phyloP scores from a whole-genome alignment of 2,113 vertebrate species.

The Platycercus adscitus region DNA sequence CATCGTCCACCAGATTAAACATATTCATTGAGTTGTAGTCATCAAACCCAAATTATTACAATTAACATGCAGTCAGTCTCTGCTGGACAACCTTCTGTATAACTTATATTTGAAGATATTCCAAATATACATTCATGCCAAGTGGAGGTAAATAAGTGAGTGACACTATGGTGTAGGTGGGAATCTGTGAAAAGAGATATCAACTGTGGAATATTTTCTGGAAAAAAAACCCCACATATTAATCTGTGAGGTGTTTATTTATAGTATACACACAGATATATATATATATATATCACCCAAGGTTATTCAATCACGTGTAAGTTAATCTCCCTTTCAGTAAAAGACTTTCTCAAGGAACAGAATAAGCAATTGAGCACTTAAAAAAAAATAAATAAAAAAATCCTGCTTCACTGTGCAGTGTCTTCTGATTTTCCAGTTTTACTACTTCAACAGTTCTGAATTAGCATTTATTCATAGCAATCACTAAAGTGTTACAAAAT shows the following conservation, averaged over 20 bases:
- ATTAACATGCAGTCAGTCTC: neutral
- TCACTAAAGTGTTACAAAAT: neutral
- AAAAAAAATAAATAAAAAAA: neutral
- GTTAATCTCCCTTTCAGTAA: neutral
- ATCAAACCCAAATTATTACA: neutral
- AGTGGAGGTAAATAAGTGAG: constrained; percentile 49
- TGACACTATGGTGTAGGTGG: constrained; percentile 43
- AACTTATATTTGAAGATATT: neutral
- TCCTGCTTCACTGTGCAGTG: neutral
- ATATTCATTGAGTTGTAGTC: neutral
- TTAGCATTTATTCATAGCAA: constrained; percentile 16
- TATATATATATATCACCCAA: neutral
- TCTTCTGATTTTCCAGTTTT: constrained; percentile 34
- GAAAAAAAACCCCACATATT: constrained; percentile 6
- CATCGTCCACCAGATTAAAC: neutral
- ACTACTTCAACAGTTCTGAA: neutral
- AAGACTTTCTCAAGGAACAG: neutral
- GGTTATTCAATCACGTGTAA: constrained; percentile 24
- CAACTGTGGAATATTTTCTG: constrained; percentile 34
- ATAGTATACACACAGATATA: neutral
- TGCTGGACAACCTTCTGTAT: neutral
- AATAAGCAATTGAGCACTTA: neutral
- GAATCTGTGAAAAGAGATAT: constrained; percentile 30
- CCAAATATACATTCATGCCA: neutral
- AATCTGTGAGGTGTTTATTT: constrained; percentile 36